phyloP scores from a whole-genome alignment of 2,113 vertebrate genomes.

The Tetrao urogallus region DNA sequence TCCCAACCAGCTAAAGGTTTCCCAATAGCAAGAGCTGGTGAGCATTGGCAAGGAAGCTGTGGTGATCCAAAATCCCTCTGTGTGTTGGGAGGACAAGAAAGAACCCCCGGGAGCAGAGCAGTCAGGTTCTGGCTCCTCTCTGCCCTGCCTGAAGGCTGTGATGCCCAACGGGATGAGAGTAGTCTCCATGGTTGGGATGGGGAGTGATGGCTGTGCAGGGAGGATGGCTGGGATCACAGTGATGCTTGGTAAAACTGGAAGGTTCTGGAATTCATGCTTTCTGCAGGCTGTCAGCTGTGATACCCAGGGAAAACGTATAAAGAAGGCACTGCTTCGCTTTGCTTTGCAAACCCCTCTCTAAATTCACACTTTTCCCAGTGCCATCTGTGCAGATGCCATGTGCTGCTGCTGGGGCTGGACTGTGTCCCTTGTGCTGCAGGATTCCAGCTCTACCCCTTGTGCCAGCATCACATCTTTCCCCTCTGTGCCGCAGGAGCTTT shows the following conservation, averaged over 20 bases:
- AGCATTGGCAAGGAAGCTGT: neutral
- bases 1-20: constrained; percentile 26
- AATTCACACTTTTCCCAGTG: neutral
- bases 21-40: neutral
- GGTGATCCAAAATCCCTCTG: neutral
- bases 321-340: neutral
- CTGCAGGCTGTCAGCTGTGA: neutral
- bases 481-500: fast-evolving
- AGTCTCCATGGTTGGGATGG: neutral
- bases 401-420: neutral
- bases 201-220: fast-evolving
- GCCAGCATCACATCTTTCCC: fast-evolving
- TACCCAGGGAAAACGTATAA: fast-evolving
- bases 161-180: neutral
- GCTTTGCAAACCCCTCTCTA: neutral
- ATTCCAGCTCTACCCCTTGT: neutral
- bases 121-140: neutral
- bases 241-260: neutral
- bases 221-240: neutral
- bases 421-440: neutral
- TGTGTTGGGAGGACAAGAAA: constrained; percentile 17
- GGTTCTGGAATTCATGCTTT: neutral
- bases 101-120: neutral
- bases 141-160: neutral
- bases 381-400: fast-evolving